A percentile compares a stretch with the other conserved stretches of the same genome.
Conservation (phyloP, 2,888 invertebrate species). For the Heliconius sara region DNA sequence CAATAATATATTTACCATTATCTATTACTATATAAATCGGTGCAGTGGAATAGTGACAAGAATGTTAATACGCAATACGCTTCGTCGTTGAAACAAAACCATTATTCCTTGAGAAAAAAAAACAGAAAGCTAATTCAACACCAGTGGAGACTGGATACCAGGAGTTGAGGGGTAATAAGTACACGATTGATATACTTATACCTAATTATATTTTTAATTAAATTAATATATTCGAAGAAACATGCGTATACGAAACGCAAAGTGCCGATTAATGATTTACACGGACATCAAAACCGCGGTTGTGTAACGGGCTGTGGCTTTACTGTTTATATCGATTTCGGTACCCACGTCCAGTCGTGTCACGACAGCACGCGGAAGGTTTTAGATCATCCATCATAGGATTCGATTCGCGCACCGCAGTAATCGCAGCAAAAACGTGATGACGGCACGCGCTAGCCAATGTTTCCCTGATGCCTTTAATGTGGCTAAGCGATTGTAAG, state of each 20-base stretch:
- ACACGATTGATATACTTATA: background rate
- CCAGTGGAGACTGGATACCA: background rate
- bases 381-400: conserved; percentile 68
- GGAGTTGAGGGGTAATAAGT: background rate
- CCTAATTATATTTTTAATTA: background rate
- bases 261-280: conserved; percentile 51
- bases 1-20: background rate
- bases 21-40: background rate
- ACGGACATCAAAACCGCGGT: conserved; percentile 62
- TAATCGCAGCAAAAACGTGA: conserved; percentile 70
- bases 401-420: conserved; percentile 63
- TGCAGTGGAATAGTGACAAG: background rate
- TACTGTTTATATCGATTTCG: conserved; percentile 72
- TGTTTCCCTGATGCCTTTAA: conserved; percentile 58
- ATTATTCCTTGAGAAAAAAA: background rate
- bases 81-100: background rate
- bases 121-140: background rate
- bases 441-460: conserved; percentile 57
- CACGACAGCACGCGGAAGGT: conserved; percentile 74
- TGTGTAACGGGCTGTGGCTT: conserved; percentile 70
- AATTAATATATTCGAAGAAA: conserved; percentile 7
- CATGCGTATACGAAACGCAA: background rate
- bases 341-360: conserved; percentile 55
- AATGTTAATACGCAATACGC: background rate
- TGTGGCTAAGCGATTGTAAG: conserved; percentile 34